A percentile compares a stretch with the other conserved stretches of the same genome.
Conservation (phyloP, 1,140 invertebrate species). For the Berghia stephanieae region DNA sequence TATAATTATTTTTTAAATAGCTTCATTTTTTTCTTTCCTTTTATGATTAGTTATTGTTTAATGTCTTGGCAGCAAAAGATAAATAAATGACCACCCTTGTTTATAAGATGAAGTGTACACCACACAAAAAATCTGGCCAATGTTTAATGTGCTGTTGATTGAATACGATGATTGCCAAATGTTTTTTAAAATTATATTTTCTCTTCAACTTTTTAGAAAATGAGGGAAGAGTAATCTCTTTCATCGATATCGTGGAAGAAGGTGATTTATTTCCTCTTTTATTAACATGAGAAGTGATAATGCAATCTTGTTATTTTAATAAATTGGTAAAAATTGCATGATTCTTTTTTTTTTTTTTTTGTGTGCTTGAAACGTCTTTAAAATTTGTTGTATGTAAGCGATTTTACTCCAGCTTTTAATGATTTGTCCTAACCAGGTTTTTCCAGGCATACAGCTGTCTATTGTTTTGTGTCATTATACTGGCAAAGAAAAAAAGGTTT, state of each 20-base stretch:
- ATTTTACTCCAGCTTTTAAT: too few species aligned
- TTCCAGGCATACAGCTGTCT: conserved; percentile 87
- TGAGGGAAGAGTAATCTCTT: too few species aligned
- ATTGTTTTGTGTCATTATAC: conserved; percentile 72
- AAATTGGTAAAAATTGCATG: neutral
- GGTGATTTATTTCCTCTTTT: neutral
- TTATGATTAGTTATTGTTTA: neutral
- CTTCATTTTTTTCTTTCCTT: neutral
- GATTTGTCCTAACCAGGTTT: conserved; percentile 73
- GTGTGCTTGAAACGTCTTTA: neutral
- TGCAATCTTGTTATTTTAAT: neutral
- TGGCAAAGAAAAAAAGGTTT: conserved; percentile 65
- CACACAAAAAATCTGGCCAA: too few species aligned
- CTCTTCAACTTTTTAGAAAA: too few species aligned
- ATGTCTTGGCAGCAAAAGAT: too few species aligned
- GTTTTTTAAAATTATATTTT: too few species aligned
- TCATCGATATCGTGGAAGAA: too few species aligned
- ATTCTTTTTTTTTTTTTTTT: conserved; percentile 11
- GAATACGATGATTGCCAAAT: too few species aligned
- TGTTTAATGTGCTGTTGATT: too few species aligned
- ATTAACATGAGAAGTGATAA: neutral
- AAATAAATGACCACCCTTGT: too few species aligned
- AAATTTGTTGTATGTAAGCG: neutral
- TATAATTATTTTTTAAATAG: too few species aligned
- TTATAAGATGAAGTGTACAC: too few species aligned